Evolutionary conservation across 2,113 vertebrate species (phyloP), one percentile per base, ranked within the genome.

Genomic region (Thalassoma bifasciatum): DNA sequence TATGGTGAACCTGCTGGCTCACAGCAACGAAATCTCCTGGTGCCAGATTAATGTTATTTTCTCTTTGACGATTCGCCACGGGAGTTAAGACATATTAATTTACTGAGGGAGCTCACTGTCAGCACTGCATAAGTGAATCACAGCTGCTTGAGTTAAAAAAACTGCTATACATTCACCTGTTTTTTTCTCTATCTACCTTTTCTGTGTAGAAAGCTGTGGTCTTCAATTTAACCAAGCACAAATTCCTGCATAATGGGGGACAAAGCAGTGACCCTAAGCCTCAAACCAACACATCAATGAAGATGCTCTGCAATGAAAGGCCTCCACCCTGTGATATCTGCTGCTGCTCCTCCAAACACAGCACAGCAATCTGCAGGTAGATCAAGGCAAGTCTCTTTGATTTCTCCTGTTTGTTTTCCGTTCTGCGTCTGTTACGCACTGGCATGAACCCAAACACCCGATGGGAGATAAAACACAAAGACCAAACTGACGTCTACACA

Each of bases 391-490:
- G 17, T 17, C 38, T 37, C 72, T 89, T 84, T 89, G 75, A 87
- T 68, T 83, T 72, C 58, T 44, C 47, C 0, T 30, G 42, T 72
- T 84, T 75, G 68, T 87, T 76, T 84, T 72, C 30, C 51, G 72
- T 59, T 58, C 46, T 36, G 23, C 4, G 23, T 61, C 67, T 37
- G 50, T 84, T 73, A 67, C 34, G 57, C 80, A 53, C 85, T 62
- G 9, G 46, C 52, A 53, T 67, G 78, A 93, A 92, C 85, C 89
- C 87, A 92, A 93, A 93, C 90, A 93, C 34, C 73, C 88, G 64
- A 84, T 80, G 58, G 72, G 21, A 71, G 36, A 52, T 74, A 86
- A 36, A 53, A 53, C 56, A 79, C 76, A 59, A 76, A 84, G 77
- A 74, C 52, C 57, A 57, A 65, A 59, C 71, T 71, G 72, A 81